Evolutionary conservation across 2,888 invertebrate species (phyloP).

Genomic region (Spatulosminthurus flaviceps): DNA sequence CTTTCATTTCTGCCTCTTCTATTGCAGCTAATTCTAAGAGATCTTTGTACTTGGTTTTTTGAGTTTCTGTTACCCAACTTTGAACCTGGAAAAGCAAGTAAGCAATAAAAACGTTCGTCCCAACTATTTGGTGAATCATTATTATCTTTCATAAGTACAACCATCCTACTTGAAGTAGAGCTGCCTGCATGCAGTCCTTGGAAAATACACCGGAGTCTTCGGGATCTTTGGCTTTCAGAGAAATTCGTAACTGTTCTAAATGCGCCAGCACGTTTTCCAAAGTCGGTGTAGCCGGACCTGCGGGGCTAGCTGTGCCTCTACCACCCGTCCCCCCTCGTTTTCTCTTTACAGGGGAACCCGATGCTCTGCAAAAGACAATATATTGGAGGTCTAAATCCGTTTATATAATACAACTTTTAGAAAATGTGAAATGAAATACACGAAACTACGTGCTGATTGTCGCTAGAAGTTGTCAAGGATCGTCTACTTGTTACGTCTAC

Average conservation of each 20-base stretch:
- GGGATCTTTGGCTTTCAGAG: constrained; percentile 68
- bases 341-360: constrained; percentile 87
- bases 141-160: too few species aligned
- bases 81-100: constrained; percentile 54
- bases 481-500: too few species aligned
- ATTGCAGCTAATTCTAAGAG: constrained; percentile 90
- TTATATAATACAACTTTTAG: too few species aligned
- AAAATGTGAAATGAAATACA: too few species aligned
- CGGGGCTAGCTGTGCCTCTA: constrained; percentile 66
- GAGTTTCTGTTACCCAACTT: constrained; percentile 75
- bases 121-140: too few species aligned
- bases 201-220: constrained; percentile 75
- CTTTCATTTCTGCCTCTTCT: constrained; percentile 71
- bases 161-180: constrained; percentile 79
- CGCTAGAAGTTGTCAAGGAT: too few species aligned
- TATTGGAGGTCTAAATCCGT: too few species aligned
- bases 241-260: constrained; percentile 86
- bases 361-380: constrained; percentile 75
- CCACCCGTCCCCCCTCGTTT: constrained; percentile 76
- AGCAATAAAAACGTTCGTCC: not conserved
- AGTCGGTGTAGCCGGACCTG: constrained; percentile 60
- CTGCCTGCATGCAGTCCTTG: constrained; percentile 89
- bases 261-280: constrained; percentile 78
- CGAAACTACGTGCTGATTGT: too few species aligned
- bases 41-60: constrained; percentile 90